Evolutionary conservation across 1,140 invertebrate genomes (phyloP).

Genomic region (Stegodyphus mimosarum): DNA sequence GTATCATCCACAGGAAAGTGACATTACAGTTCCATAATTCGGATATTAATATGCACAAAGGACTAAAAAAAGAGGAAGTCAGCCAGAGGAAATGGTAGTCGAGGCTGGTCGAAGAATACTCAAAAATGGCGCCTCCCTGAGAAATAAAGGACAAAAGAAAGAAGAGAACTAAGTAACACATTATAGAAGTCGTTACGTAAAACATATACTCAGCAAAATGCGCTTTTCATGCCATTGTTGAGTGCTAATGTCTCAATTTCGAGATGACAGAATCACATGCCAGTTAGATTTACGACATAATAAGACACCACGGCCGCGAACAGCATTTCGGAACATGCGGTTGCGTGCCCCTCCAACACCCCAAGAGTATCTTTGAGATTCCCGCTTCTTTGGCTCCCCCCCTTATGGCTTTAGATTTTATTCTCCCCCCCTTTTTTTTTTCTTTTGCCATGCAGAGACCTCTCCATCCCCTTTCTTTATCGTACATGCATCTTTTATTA

Average conservation of each 20-base stretch:
- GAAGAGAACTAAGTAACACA: slow-evolving; percentile 53
- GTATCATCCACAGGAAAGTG: no score
- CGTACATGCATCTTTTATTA: background rate
- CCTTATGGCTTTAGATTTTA: background rate
- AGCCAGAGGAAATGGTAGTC: background rate
- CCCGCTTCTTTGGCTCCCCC: slow-evolving; percentile 6
- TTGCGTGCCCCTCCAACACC: slow-evolving; percentile 53
- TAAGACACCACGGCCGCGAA: slow-evolving; percentile 52
- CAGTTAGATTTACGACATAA: slow-evolving; percentile 60
- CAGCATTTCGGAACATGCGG: slow-evolving; percentile 35
- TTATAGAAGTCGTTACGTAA: slow-evolving; percentile 52
- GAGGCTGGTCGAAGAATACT: background rate
- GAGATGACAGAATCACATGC: slow-evolving; percentile 59
- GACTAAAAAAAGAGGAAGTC: no score
- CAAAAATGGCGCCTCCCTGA: background rate
- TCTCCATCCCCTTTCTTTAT: background rate
- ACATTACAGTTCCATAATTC: no score
- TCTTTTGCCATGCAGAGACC: background rate
- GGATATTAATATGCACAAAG: no score
- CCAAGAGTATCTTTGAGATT: slow-evolving; percentile 53
- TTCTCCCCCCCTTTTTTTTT: background rate
- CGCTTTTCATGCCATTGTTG: slow-evolving; percentile 60
- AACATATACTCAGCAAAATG: slow-evolving; percentile 57
- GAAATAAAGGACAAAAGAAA: slow-evolving; percentile 3
- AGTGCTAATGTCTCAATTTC: slow-evolving; percentile 61